Conservation (phyloP, 2,888 invertebrate species). For the Ypsolopha scabrella region DNA sequence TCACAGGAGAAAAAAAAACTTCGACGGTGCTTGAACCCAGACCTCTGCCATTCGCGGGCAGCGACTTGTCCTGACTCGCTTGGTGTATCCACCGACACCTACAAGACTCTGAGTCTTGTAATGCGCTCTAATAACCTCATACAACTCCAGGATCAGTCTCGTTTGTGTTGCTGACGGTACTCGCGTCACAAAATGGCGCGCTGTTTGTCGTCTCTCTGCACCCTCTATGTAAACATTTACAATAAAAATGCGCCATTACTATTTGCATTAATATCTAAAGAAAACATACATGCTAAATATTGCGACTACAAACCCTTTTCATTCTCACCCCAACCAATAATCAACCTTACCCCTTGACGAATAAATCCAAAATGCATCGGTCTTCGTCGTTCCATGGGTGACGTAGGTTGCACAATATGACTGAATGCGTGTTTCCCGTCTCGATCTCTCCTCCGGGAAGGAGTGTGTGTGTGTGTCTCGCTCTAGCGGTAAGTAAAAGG, state of each 20-base stretch:
- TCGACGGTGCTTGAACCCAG: too few relatives aligned
- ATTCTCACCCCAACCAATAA: constrained; percentile 11
- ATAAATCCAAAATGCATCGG: constrained; percentile 11
- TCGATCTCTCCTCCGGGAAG: constrained; percentile 17
- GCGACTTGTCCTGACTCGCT: too few relatives aligned
- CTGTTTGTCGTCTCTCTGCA: constrained; percentile 20
- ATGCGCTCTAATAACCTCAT: too few relatives aligned
- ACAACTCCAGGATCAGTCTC: too few relatives aligned
- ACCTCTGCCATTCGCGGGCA: too few relatives aligned
- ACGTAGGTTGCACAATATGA: constrained; percentile 41
- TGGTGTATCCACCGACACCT: too few relatives aligned
- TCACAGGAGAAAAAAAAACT: too few relatives aligned
- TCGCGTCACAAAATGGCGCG: constrained; percentile 49
- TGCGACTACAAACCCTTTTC: constrained; percentile 34
- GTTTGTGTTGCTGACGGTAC: constrained; percentile 46
- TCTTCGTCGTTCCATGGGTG: constrained; percentile 19
- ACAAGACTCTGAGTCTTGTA: too few relatives aligned
- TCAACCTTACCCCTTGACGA: constrained; percentile 14
- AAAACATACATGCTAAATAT: constrained; percentile 68
- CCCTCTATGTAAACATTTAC: constrained; percentile 66
- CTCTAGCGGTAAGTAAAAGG: constrained; percentile 55
- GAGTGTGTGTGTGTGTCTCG: constrained; percentile 17
- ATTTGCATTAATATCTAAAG: constrained; percentile 71
- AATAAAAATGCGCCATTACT: constrained; percentile 69
- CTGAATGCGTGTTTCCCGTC: constrained; percentile 43